Percentiles rank a stretch among this genome's conserved stretches.
Evolutionary conservation across 2,888 invertebrate species (phyloP).

Genomic region (Diaperis boleti): DNA sequence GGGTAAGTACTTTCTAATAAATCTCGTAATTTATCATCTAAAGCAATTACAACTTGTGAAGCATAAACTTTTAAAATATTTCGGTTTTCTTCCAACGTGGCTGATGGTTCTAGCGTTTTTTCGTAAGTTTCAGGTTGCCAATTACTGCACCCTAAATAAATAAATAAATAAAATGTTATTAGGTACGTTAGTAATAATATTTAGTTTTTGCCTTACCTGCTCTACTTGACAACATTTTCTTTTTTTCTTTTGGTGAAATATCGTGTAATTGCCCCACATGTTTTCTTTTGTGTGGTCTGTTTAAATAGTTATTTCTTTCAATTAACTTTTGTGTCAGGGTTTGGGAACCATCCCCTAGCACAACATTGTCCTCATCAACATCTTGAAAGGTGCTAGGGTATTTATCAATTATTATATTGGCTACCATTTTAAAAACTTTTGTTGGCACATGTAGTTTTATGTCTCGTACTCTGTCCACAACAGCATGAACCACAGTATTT

Average conservation of each 20-base stretch:
- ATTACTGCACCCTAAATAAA: too few relatives aligned
- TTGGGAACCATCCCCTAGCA: not conserved
- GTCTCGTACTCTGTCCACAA: not conserved
- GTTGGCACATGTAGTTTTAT: not conserved
- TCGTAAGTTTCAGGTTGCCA: too few relatives aligned
- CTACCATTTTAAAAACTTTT: slow-evolving; percentile 4
- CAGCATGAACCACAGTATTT: not conserved
- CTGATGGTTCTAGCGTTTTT: too few relatives aligned
- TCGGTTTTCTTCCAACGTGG: not conserved
- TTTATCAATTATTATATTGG: slow-evolving; percentile 45
- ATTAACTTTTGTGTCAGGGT: not conserved
- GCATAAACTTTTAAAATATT: not conserved
- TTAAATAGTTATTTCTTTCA: not conserved
- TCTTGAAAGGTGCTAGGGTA: slow-evolving; percentile 51
- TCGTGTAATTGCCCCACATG: not conserved
- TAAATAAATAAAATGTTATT: too few relatives aligned
- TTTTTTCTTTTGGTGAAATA: not conserved
- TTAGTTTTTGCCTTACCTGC: too few relatives aligned
- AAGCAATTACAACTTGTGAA: too few relatives aligned
- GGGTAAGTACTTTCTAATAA: not conserved
- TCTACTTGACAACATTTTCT: not conserved
- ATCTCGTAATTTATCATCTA: not conserved
- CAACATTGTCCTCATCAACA: slow-evolving; percentile 46
- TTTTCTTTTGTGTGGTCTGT: not conserved
- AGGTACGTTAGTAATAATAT: too few relatives aligned